Base-by-base conservation (phyloP, 2,797 vertebrate species). In the Gymnothorax javanicus region DNA sequence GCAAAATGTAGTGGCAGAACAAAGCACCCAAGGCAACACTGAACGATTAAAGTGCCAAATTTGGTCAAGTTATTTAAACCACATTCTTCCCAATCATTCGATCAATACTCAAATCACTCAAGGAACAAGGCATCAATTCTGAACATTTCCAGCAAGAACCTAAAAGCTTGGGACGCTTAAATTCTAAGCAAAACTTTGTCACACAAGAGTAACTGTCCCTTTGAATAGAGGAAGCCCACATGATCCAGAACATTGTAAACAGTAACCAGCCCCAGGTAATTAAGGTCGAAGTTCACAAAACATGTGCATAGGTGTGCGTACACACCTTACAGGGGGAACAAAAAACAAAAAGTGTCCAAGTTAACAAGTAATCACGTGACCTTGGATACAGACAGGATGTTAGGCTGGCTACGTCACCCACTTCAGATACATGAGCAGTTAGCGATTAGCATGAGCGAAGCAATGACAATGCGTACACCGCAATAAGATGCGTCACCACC, bases 31-130 rank as follows among this genome's bases (percentile, higher is more conserved):
- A 96, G 91, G 93, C 93, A 94, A 95, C 93, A 95, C 93, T 94
- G 94, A 94, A 90, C 59, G 93, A 95, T 50, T 95, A 94, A 95
- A 94, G 94, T 96, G 95, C 96, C 94, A 94, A 91, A 91, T 94
- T 77, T 94, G 94, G 93, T 95, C 96, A 92, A 94, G 90, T 92
- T 92, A 93, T 91, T 91, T 94, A 91, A 89, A 88, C 89, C 92
- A 90, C 89, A 93, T 90, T 87, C 93, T 92, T 92, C 94, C 92
- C 89, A 91, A 91, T 91, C 91, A 87, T 90, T 81, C 85, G 64
- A 52, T 84, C 33, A 88, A 60, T 60, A 87, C 77, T 57, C 57
- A 69, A 9, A 88, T 88, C 84, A 87, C 33, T 85, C 89, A 89
- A 91, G 17, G 43, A 77, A 15, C 73, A 77, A 52, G 73, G 73